These are phyloP conservation scores for Ptiloglossa arizonensis DNA, from an alignment of 1,140 invertebrate genomes.

Conservation along the genomic window DNA sequence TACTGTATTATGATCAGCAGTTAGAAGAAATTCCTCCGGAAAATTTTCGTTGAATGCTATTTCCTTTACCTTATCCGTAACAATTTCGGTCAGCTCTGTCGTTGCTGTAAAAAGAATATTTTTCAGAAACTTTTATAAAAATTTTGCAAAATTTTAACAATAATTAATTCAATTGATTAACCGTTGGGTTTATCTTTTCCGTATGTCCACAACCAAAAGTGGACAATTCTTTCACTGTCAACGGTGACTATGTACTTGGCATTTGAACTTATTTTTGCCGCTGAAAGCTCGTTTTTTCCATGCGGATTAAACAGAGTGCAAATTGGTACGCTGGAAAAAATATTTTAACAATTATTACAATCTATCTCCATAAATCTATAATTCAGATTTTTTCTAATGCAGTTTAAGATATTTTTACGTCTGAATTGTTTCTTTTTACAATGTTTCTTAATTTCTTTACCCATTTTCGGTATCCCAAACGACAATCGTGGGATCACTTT, in stretches of 20 bases:
- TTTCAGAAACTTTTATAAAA: constrained; percentile 14
- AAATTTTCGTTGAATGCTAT: constrained; percentile 74
- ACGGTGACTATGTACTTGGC: constrained; percentile 83
- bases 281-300: constrained; percentile 70
- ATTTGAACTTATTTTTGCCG: constrained; percentile 81
- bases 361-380: no score
- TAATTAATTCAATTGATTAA: constrained; percentile 59
- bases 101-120: constrained; percentile 45
- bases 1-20: constrained; percentile 71
- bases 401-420: background rate
- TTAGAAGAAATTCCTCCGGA: constrained; percentile 75
- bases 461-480: constrained; percentile 81
- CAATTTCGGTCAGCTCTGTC: constrained; percentile 46
- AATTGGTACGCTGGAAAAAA: constrained; percentile 71
- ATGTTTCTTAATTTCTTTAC: constrained; percentile 57
- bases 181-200: constrained; percentile 81
- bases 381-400: background rate
- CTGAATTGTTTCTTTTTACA: background rate
- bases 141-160: no score
- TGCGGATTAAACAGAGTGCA: constrained; percentile 82
- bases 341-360: background rate
- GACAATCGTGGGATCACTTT: constrained; percentile 81
- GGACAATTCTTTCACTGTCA: constrained; percentile 77
- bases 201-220: constrained; percentile 84
- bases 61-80: constrained; percentile 57